These are phyloP conservation scores for Argopecten irradians DNA, from an alignment of 1,140 invertebrate species.

Conservation along the genomic window DNA sequence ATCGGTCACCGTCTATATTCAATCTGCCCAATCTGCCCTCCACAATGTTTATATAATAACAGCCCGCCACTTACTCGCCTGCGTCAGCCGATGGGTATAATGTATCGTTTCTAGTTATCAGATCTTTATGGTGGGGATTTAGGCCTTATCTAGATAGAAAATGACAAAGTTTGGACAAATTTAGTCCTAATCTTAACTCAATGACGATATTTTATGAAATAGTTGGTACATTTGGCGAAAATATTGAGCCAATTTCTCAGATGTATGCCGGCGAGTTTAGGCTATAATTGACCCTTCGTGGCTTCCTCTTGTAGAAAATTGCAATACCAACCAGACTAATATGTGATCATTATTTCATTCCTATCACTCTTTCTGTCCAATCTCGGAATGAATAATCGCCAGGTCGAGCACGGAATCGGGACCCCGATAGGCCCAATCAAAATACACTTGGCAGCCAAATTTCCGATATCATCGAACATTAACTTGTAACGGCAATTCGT, in stretches of 20 bases:
- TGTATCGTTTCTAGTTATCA: conserved; percentile 22
- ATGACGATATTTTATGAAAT: conserved; percentile 23
- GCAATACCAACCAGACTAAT: conserved; percentile 21
- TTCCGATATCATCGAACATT: conserved; percentile 21
- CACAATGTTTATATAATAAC: conserved; percentile 12
- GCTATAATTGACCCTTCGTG: conserved; percentile 15
- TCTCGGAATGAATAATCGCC: conserved; percentile 6
- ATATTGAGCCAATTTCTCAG: conserved; percentile 21
- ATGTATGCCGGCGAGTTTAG: background rate
- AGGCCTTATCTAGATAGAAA: conserved; percentile 9
- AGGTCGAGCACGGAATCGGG: conserved; percentile 1
- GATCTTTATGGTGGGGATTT: background rate
- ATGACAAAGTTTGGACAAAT: conserved; percentile 22
- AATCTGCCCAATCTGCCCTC: background rate
- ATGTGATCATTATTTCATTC: conserved; percentile 23
- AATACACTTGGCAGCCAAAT: conserved; percentile 21
- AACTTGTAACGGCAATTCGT: conserved; percentile 21
- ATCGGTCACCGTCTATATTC: conserved; percentile 12
- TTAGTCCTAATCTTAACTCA: conserved; percentile 16
- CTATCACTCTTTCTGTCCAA: conserved; percentile 21
- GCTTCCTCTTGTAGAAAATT: conserved; percentile 17
- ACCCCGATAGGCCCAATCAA: background rate
- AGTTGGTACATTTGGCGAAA: conserved; percentile 21
- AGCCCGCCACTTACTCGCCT: background rate
- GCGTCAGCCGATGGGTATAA: background rate